Evolutionary conservation across 1,140 invertebrate species (phyloP).

Genomic region (Trichomalopsis sarcophagae): DNA sequence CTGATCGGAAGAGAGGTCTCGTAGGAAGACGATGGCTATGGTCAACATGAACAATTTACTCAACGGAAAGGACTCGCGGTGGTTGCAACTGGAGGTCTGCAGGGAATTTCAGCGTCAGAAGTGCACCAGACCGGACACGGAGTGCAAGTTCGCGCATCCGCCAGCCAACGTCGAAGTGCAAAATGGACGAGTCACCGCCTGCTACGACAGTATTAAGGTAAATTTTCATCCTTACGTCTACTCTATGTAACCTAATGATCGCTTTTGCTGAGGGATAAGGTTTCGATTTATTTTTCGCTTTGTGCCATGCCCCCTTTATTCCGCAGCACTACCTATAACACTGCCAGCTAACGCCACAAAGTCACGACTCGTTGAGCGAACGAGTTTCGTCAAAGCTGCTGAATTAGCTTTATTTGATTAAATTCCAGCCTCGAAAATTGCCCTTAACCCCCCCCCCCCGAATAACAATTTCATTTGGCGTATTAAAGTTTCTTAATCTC

Average conservation of each 20-base stretch:
- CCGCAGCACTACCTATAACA: too few species aligned
- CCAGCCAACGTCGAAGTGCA: conserved; percentile 99
- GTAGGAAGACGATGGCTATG: conserved; percentile 85
- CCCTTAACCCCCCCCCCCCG: too few species aligned
- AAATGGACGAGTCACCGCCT: conserved; percentile 99
- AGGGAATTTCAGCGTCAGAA: conserved; percentile 99
- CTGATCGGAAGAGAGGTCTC: conserved; percentile 17
- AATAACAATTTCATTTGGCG: background rate
- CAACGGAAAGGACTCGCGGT: conserved; percentile 99
- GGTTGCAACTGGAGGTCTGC: conserved; percentile 99
- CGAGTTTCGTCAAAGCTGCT: background rate
- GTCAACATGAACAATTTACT: conserved; percentile 97
- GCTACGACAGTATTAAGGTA: conserved; percentile 99
- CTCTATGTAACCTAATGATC: background rate
- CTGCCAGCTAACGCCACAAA: background rate
- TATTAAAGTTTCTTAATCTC: background rate
- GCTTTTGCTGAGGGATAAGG: too few species aligned
- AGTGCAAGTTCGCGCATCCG: conserved; percentile 99
- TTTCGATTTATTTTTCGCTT: too few species aligned
- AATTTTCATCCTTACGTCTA: conserved; percentile 55
- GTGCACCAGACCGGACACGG: conserved; percentile 98
- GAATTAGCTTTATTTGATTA: conserved; percentile 19
- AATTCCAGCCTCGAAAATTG: background rate
- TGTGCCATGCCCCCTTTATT: too few species aligned
- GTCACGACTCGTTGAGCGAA: background rate